Evolutionary conservation across 2,888 invertebrate species (phyloP), one percentile per base, ranked within the genome.

Genomic region (Agriopis marginaria): DNA sequence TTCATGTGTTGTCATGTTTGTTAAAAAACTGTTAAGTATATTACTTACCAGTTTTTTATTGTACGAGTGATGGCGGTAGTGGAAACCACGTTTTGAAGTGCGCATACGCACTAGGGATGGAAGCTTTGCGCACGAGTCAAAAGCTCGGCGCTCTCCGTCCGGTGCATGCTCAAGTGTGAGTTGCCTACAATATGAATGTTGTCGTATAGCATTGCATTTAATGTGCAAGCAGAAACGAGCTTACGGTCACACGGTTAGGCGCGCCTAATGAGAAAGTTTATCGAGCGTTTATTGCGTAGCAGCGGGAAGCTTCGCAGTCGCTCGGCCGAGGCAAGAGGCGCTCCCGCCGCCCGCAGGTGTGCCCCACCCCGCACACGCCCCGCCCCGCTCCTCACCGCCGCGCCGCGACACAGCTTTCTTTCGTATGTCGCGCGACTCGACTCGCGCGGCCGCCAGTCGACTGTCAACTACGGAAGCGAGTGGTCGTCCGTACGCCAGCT

Each of bases 201-300:
- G 86, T 88, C 85, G 86, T 87, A 86, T 87, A 88, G 87, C 87
- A 86, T 86, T 88, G 88, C 88, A 85, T 86, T 88, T 87, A 89
- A 88, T 86, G 86, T 89, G 86, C 86, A 86, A 87, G 88, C 87
- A 90, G 87, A 88, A 89, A 89, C 89, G 89, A 92, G 91, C 92
- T 93, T 93, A 90, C 89, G 89, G 91, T 93, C 93, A 89, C 91
- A 93, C 92, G 90, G 91, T 92, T 91, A 92, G 91, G 90, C 92
- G 91, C 91, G 92, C 91, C 92, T 93, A 93, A 93, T 93, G 93
- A 93, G 93, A 93, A 93, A 93, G 92, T 93, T 93, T 94, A 94
- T 94, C 92, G 93, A 94, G 93, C 93, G 93, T 91, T 93, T 94
- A 93, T 93, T 94, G 93, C 93, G 93, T 93, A 92, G 92, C 88